Conservation (phyloP, 2,888 invertebrate species). For the Halictus quadricinctus region DNA sequence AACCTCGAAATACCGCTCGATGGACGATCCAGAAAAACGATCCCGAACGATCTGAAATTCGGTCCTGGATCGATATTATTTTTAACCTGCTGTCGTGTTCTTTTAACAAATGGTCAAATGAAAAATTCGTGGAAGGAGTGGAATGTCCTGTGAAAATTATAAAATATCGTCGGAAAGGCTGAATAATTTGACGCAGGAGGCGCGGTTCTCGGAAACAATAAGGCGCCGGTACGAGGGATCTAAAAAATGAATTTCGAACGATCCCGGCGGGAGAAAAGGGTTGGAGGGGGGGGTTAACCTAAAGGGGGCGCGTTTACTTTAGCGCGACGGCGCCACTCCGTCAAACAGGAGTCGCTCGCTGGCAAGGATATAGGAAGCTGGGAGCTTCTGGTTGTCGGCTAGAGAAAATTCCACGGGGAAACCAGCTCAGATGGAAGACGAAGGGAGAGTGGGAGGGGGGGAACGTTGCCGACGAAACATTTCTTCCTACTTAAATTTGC, state of each 20-base stretch:
- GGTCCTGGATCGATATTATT: not conserved
- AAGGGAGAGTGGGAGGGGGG: constrained; percentile 4
- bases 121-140: not conserved
- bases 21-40: not conserved
- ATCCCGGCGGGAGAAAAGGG: constrained; percentile 7
- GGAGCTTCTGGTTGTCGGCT: not conserved
- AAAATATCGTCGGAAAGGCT: not conserved
- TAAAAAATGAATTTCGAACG: constrained; percentile 49
- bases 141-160: not conserved
- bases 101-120: not conserved
- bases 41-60: too few relatives aligned
- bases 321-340: constrained; percentile 27
- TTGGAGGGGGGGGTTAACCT: not conserved
- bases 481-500: constrained; percentile 68
- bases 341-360: constrained; percentile 49
- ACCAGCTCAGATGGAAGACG: constrained; percentile 33
- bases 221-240: not conserved
- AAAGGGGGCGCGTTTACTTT: constrained; percentile 41
- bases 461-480: constrained; percentile 54
- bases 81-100: too few relatives aligned
- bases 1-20: not conserved
- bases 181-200: not conserved
- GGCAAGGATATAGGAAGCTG: constrained; percentile 35
- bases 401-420: constrained; percentile 47
- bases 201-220: not conserved